phyloP scores from a whole-genome alignment of 1,140 invertebrate species.

The Gryon sp. region DNA sequence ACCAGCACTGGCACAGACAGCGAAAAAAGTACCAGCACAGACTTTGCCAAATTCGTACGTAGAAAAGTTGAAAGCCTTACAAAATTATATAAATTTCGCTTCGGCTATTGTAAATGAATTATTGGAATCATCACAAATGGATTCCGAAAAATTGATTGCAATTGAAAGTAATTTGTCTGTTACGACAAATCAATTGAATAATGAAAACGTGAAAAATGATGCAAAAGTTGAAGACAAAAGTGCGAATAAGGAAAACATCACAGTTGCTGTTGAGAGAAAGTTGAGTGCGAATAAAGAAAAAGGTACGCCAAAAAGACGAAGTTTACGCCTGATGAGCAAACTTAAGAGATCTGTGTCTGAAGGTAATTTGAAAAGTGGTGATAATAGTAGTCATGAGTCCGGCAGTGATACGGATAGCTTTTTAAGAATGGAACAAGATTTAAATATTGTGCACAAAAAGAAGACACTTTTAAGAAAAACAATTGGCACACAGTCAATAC shows the following conservation, averaged over 20 bases:
- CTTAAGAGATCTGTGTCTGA: conserved; percentile 2
- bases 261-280: too few relatives aligned
- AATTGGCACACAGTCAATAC: background rate
- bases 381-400: background rate
- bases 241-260: background rate
- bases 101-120: conserved; percentile 7
- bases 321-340: conserved; percentile 27
- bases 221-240: too few relatives aligned
- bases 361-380: background rate
- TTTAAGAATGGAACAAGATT: conserved; percentile 19
- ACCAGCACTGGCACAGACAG: too few relatives aligned
- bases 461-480: background rate
- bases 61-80: too few relatives aligned
- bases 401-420: conserved; percentile 52
- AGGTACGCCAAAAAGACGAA: conserved; percentile 13
- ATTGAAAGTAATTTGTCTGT: too few relatives aligned
- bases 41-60: too few relatives aligned
- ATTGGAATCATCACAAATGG: background rate
- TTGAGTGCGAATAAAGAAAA: background rate
- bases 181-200: background rate
- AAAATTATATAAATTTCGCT: too few relatives aligned
- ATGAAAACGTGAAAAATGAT: background rate
- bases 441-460: conserved; percentile 41
- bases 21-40: too few relatives aligned
- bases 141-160: background rate